Conservation (phyloP, 2,888 invertebrate genomes). For the Hirtodrosophila cameraria region DNA sequence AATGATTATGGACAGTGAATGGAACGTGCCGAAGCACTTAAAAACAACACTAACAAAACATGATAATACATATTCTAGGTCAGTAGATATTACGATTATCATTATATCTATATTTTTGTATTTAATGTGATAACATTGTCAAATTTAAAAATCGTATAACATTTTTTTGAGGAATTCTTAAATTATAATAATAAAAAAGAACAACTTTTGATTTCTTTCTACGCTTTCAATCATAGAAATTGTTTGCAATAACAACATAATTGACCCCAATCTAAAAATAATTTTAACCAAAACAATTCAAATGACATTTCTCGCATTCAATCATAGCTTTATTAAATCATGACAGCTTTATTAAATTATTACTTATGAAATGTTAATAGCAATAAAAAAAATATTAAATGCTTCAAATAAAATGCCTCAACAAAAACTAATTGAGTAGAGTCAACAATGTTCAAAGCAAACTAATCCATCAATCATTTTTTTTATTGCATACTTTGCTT, state of each 20-base stretch:
- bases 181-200: not conserved
- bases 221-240: constrained; percentile 1
- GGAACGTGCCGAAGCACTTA: constrained; percentile 7
- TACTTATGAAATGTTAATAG: constrained; percentile 2
- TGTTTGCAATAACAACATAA: not conserved
- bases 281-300: not conserved
- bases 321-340: constrained; percentile 12
- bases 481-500: constrained; percentile 76
- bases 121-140: too few species aligned
- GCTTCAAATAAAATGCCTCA: constrained; percentile 39
- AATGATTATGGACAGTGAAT: constrained; percentile 8
- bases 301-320: constrained; percentile 6
- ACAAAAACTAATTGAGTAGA: constrained; percentile 57
- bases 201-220: not conserved
- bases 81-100: constrained; percentile 1
- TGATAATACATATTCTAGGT: not conserved
- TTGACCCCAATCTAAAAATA: not conserved
- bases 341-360: constrained; percentile 23
- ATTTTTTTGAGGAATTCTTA: too few species aligned
- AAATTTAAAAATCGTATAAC: too few species aligned
- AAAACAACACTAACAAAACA: not conserved
- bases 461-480: constrained; percentile 70
- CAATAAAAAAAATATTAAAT: constrained; percentile 11
- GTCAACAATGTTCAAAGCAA: constrained; percentile 42
- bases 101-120: too few species aligned